phyloP scores from a whole-genome alignment of 1,140 invertebrate species.

The Dendroctonus valens region DNA sequence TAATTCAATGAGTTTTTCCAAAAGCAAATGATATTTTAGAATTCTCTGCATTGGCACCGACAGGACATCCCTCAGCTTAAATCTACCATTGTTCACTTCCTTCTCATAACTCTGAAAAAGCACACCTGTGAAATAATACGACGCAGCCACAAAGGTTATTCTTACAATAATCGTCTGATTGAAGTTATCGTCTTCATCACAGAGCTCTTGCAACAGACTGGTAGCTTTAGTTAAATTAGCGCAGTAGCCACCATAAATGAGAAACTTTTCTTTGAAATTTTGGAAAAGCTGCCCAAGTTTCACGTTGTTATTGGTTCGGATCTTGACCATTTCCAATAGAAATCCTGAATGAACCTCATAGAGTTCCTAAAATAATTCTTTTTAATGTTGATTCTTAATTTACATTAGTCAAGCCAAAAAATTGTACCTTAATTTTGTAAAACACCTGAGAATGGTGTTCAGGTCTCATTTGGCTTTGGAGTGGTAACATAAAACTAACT shows the following conservation, averaged over 20 bases:
- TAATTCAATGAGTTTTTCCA: conserved; percentile 90
- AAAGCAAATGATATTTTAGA: conserved; percentile 92
- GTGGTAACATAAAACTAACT: conserved; percentile 74
- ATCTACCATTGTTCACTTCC: conserved; percentile 91
- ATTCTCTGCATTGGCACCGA: conserved; percentile 98
- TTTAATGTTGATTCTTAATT: neutral
- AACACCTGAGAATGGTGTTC: conserved; percentile 81
- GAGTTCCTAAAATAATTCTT: conserved; percentile 63
- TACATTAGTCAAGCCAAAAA: conserved; percentile 1
- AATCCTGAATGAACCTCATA: conserved; percentile 84
- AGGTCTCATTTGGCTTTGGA: conserved; percentile 69
- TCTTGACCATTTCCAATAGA: conserved; percentile 73
- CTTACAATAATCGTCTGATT: conserved; percentile 47
- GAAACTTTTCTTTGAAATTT: conserved; percentile 83
- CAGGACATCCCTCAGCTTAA: conserved; percentile 90
- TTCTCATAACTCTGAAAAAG: conserved; percentile 81
- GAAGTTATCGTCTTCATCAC: conserved; percentile 52
- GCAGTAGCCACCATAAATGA: conserved; percentile 95
- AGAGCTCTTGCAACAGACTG: conserved; percentile 71
- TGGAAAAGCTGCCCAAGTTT: conserved; percentile 78
- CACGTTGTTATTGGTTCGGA: conserved; percentile 55
- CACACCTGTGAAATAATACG: neutral
- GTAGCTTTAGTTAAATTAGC: conserved; percentile 85
- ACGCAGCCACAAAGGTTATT: neutral
- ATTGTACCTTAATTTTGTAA: conserved; percentile 77